phyloP scores from a whole-genome alignment of 2,888 invertebrate genomes.

The Polydrusus cervinus region DNA sequence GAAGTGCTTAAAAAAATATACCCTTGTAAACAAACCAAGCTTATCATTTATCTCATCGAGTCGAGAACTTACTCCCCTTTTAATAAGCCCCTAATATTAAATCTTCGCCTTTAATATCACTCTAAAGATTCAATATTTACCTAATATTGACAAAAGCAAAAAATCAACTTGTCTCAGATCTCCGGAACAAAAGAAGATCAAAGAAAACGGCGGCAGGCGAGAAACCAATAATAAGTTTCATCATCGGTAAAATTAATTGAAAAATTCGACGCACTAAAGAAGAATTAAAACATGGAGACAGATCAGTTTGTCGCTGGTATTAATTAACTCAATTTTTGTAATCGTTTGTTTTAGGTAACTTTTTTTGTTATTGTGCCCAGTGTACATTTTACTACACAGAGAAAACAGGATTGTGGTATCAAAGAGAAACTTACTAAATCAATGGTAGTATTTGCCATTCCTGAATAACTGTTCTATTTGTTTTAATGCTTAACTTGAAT shows the following conservation, averaged over 20 bases:
- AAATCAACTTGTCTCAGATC: conserved; percentile 39
- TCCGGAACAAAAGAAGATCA: conserved; percentile 51
- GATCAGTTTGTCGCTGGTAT: conserved; percentile 46
- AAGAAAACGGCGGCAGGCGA: conserved; percentile 45
- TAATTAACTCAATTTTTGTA: conserved; percentile 40
- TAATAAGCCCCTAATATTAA: conserved; percentile 27
- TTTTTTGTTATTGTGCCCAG: no score
- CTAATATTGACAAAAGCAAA: conserved; percentile 47
- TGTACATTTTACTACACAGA: no score
- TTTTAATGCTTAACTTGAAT: no score
- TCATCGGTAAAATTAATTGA: conserved; percentile 60
- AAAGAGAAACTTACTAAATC: no score
- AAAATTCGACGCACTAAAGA: conserved; percentile 60
- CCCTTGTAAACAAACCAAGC: no score
- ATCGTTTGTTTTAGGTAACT: no score
- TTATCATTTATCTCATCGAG: no score
- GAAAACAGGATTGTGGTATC: no score
- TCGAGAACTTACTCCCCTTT: neutral
- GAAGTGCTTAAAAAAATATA: no score
- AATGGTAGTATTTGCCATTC: no score
- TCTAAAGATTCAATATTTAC: conserved; percentile 47
- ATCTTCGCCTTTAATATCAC: conserved; percentile 42
- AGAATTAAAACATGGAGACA: conserved; percentile 56
- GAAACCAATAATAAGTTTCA: conserved; percentile 54
- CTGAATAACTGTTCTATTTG: no score